A percentile compares a stretch with the other conserved stretches of the same genome.
phyloP scores from a whole-genome alignment of 2,797 vertebrate genomes.

The Onychomys torridus region DNA sequence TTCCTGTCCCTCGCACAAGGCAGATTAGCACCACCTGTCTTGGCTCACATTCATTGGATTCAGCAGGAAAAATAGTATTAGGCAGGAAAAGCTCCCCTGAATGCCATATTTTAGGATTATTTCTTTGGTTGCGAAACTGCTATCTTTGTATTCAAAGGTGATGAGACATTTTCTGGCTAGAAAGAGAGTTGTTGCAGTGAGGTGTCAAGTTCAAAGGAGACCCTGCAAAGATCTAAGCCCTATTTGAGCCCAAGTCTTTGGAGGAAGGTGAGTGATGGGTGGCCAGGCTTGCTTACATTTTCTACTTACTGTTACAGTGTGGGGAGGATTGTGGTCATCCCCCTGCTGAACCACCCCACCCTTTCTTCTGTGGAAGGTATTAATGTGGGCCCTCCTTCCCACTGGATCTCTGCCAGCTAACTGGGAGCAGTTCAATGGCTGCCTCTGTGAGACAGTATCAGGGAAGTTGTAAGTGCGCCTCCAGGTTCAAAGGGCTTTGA shows the following conservation, averaged over 20 bases:
- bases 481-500: slow-evolving; percentile 10
- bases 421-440: not conserved
- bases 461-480: not conserved
- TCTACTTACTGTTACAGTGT: slow-evolving; percentile 59
- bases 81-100: slow-evolving; percentile 76
- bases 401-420: slow-evolving; percentile 62
- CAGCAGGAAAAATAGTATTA: slow-evolving; percentile 83
- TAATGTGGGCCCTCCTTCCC: slow-evolving; percentile 40
- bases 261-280: slow-evolving; percentile 43
- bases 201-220: slow-evolving; percentile 81
- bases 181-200: slow-evolving; percentile 68
- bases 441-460: not conserved
- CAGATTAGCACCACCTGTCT: slow-evolving; percentile 84
- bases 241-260: not conserved
- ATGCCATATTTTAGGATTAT: slow-evolving; percentile 76
- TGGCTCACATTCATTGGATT: slow-evolving; percentile 79
- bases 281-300: slow-evolving; percentile 35
- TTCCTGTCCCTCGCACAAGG: slow-evolving; percentile 76
- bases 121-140: slow-evolving; percentile 79
- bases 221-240: slow-evolving; percentile 61
- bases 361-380: slow-evolving; percentile 61
- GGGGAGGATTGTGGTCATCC: slow-evolving; percentile 55
- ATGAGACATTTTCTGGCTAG: slow-evolving; percentile 80
- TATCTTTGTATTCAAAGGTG: slow-evolving; percentile 83
- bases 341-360: slow-evolving; percentile 37